Percentiles rank a stretch among this genome's conserved stretches.
Evolutionary conservation across 2,888 invertebrate genomes (phyloP).

Genomic region (Anoplius nigerrimus): DNA sequence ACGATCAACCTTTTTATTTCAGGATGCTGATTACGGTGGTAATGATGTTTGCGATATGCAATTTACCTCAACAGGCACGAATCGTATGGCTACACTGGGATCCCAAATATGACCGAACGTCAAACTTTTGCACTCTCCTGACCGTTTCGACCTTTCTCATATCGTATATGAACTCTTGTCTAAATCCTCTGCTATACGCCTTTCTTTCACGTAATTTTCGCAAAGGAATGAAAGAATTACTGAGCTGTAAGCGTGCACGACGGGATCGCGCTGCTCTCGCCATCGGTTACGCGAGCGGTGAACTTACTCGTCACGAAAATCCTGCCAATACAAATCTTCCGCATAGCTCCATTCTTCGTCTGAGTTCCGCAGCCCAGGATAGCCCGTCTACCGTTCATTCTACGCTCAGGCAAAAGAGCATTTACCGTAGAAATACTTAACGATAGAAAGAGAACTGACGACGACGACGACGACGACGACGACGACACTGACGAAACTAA

Average conservation of each 20-base stretch:
- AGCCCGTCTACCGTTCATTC: constrained; percentile 53
- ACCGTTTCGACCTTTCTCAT: constrained; percentile 92
- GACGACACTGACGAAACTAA: no score
- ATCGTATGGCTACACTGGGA: constrained; percentile 91
- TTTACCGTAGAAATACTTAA: constrained; percentile 21
- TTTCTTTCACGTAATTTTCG: constrained; percentile 89
- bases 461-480: no score
- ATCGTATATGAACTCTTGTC: constrained; percentile 92
- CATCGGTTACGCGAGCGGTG: constrained; percentile 56
- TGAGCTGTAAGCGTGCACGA: constrained; percentile 78
- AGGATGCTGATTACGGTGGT: constrained; percentile 93
- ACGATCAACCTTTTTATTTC: not conserved
- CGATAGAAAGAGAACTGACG: no score
- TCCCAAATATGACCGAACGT: constrained; percentile 58
- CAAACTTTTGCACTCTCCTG: constrained; percentile 84
- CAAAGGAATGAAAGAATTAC: constrained; percentile 88
- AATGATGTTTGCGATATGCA: constrained; percentile 91
- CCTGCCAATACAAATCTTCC: constrained; percentile 46
- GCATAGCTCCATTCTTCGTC: constrained; percentile 59
- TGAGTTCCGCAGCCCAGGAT: constrained; percentile 58
- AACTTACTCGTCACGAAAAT: constrained; percentile 55
- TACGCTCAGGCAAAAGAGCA: constrained; percentile 33
- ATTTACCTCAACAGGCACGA: constrained; percentile 91
- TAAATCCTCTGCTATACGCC: constrained; percentile 93
- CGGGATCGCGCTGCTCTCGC: constrained; percentile 50